Base-by-base conservation (phyloP, 2,888 invertebrate species). In the Rhingia rostrata region DNA sequence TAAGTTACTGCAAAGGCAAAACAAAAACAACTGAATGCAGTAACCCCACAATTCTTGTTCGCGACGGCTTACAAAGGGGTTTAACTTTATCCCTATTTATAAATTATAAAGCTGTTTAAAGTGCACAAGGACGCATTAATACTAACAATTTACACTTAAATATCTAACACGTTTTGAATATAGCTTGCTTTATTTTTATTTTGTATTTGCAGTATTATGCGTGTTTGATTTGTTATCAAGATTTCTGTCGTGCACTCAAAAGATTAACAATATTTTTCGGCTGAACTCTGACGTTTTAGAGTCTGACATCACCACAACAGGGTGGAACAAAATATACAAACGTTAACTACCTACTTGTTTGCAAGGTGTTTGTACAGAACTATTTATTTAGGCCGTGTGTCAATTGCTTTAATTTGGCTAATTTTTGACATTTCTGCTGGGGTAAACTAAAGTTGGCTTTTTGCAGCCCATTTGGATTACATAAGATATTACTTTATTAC, bases 1-100 rank as follows among this genome's bases (percentile, higher is more conserved):
- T 41, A 79, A 72, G 78, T 67, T 78, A 82, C 82, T 7, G 61
- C 54, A 41, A 14, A 66, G 54, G 47, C 82, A 72, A 77, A 82
- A 82, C 82, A 82, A 72, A 66, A 72, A 78, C 72, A 78, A 35
- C 41, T 49, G 5, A 12, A 45, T 12, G 6, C 22, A 22, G 14
- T 22, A 14, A 63, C 14, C 49, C 30, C 41, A 51, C 64, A 45
- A 77, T 51, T 14, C 5, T 47, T 69, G 63, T 54, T 70, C 22
- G 22, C 60, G 64, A 43, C 53, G 56, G 66, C 3, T 53, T 70
- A 14, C 35, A 58, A 70, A 49, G 0, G 6, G 7, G 4, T 14
- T 54, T 10, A 4, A n/a, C 54, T 12, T 12, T 35, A 2, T 35
- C 3, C 6, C 10, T 12, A 43, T 7, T 35, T 45, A 6, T 12